A percentile compares a stretch with the other conserved stretches of the same genome.
phyloP scores from a whole-genome alignment of 2,888 invertebrate species.

The Julus scanicus region DNA sequence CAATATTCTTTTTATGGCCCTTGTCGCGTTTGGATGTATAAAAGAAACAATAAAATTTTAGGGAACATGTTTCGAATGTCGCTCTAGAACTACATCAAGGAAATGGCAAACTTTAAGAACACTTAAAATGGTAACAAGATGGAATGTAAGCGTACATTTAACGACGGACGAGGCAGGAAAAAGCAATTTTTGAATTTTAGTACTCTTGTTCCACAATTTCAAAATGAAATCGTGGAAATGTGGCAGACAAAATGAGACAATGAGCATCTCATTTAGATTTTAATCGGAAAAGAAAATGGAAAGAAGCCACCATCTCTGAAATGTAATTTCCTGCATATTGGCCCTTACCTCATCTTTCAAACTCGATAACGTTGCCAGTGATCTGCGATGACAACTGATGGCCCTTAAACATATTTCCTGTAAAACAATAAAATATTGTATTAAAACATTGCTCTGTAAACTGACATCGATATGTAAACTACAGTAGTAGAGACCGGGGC shows the following conservation, averaged over 20 bases:
- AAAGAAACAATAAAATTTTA: background rate
- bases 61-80: background rate
- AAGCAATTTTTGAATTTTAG: background rate
- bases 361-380: background rate
- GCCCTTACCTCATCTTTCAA: background rate
- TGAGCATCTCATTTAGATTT: background rate
- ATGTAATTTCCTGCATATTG: background rate
- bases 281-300: conserved; percentile 12
- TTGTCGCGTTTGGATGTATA: background rate
- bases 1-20: background rate
- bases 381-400: background rate
- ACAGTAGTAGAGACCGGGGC: too few relatives aligned
- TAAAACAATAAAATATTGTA: background rate
- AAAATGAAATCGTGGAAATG: background rate
- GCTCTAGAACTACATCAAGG: background rate
- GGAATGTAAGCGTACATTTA: background rate
- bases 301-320: background rate
- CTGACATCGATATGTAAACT: too few relatives aligned
- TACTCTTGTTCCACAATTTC: background rate
- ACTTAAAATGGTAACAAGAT: background rate
- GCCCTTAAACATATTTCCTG: background rate
- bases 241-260: background rate
- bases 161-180: background rate
- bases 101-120: conserved; percentile 6
- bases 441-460: background rate